These are phyloP conservation scores for Periophthalmodon schlosseri DNA, from an alignment of 2,113 vertebrate genomes.

Conservation along the genomic window DNA sequence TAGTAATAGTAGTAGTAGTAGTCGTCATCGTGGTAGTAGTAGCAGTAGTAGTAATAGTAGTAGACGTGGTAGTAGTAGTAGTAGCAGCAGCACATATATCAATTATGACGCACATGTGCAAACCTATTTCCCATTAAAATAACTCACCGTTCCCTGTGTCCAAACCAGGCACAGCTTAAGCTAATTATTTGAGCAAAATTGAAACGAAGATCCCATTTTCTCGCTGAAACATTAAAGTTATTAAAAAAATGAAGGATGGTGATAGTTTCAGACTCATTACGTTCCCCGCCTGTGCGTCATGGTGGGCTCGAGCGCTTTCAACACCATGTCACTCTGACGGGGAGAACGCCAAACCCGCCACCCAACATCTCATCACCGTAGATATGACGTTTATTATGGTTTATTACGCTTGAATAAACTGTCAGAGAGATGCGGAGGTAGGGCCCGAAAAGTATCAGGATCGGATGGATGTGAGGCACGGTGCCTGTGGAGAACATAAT, in stretches of 20 bases:
- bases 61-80: no score
- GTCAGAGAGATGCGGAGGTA: not conserved
- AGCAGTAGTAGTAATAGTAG: no score
- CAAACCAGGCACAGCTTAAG: constrained; percentile 12
- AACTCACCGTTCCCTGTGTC: no score
- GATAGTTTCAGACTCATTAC: constrained; percentile 43
- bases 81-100: no score
- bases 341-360: not conserved
- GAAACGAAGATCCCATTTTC: constrained; percentile 12
- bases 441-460: not conserved
- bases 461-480: no score
- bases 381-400: not conserved
- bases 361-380: not conserved
- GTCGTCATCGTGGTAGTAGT: no score
- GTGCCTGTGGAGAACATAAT: no score
- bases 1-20: no score
- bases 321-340: not conserved
- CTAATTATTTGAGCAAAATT: constrained; percentile 9
- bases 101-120: no score
- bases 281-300: constrained; percentile 19
- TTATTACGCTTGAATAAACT: constrained; percentile 6
- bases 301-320: constrained; percentile 10
- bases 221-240: constrained; percentile 32
- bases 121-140: no score
- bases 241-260: constrained; percentile 47